Conservation (phyloP, 2,113 vertebrate genomes). For the Crotophaga sulcirostris region DNA sequence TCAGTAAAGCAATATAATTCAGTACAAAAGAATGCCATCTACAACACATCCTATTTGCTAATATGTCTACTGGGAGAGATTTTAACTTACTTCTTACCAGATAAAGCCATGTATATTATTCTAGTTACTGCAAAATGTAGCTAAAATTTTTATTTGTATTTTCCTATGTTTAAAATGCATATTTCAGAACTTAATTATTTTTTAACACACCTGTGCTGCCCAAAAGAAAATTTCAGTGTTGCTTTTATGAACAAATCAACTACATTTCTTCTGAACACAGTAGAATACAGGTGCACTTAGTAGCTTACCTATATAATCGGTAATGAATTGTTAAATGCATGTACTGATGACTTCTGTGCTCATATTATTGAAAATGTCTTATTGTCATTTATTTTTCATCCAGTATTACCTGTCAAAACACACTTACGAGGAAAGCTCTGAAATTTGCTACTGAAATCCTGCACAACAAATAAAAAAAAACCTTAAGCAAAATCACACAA, state of each 20-base stretch:
- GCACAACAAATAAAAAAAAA: not conserved
- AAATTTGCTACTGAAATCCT: conserved; percentile 2
- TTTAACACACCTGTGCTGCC: not conserved
- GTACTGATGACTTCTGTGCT: conserved; percentile 15
- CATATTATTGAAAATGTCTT: conserved; percentile 9
- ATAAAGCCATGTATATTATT: conserved; percentile 5
- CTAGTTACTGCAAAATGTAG: not conserved
- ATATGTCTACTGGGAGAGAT: not conserved
- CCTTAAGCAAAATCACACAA: not conserved
- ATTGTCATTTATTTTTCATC: conserved; percentile 39
- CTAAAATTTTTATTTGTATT: not conserved
- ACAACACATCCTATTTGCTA: not conserved
- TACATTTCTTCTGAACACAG: not conserved
- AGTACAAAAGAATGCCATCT: not conserved
- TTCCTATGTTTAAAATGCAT: conserved; percentile 24
- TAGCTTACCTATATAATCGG: not conserved
- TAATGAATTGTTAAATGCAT: conserved; percentile 26
- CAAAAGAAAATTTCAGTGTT: not conserved
- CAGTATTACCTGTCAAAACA: conserved; percentile 25
- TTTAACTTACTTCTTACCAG: not conserved
- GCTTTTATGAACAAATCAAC: not conserved
- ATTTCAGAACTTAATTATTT: not conserved
- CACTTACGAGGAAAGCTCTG: not conserved
- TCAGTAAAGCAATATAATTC: not conserved
- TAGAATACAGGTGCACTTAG: not conserved